Evolutionary conservation across 2,888 invertebrate genomes (phyloP).

Genomic region (Eudasyphora cyanicolor): DNA sequence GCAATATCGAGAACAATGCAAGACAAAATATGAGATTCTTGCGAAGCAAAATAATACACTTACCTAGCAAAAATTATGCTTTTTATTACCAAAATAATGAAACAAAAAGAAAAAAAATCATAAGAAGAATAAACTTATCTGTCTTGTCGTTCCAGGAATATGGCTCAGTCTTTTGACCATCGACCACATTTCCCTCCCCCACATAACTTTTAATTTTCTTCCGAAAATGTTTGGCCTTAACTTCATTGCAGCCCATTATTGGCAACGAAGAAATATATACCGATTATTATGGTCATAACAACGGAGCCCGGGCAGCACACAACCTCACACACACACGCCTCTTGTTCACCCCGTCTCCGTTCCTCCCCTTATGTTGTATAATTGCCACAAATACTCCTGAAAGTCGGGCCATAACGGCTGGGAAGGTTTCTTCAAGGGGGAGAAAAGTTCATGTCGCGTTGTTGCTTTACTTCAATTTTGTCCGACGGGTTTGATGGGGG

Average conservation of each 20-base stretch:
- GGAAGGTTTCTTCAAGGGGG: too few species aligned
- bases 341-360: too few species aligned
- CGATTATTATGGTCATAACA: conserved; percentile 2
- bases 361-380: neutral
- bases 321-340: neutral
- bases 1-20: neutral
- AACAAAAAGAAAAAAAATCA: neutral
- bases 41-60: neutral
- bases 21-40: neutral
- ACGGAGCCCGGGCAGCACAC: neutral
- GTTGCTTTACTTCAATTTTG: neutral
- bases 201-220: conserved; percentile 17
- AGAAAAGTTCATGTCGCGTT: neutral
- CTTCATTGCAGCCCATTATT: neutral
- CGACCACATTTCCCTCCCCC: conserved; percentile 17
- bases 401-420: neutral
- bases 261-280: neutral
- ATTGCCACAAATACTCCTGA: neutral
- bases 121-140: neutral
- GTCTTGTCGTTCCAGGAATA: neutral
- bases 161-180: neutral
- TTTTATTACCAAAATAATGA: neutral
- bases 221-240: neutral
- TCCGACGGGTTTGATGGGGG: neutral
- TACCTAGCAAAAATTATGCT: neutral